These are phyloP conservation scores for Gobiocypris rarus DNA, from an alignment of 2,113 vertebrate genomes.

Conservation along the genomic window DNA sequence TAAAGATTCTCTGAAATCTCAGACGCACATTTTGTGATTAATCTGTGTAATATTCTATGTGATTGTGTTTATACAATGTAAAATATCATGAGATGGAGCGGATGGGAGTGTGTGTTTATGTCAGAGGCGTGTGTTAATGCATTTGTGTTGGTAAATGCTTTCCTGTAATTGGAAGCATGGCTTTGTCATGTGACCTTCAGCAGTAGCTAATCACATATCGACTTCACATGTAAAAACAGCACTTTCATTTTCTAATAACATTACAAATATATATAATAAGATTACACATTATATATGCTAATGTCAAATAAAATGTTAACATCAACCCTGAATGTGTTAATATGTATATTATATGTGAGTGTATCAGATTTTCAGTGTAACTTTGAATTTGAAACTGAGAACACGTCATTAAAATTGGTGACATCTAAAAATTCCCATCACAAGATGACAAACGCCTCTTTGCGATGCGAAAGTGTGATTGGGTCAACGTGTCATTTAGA, in stretches of 20 bases:
- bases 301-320: neutral
- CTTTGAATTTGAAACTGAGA: neutral
- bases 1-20: neutral
- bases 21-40: neutral
- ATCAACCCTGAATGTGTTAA: neutral
- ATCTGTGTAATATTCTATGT: neutral
- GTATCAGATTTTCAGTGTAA: neutral
- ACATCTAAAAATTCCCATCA: neutral
- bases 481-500: neutral
- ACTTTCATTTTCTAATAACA: neutral
- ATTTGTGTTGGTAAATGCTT: neutral
- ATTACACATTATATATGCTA: neutral
- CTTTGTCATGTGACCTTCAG: neutral
- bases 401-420: neutral
- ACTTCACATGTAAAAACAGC: too few species aligned
- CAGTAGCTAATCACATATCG: neutral
- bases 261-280: neutral
- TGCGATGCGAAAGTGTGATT: neutral
- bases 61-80: neutral
- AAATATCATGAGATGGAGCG: neutral
- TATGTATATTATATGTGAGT: neutral
- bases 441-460: neutral
- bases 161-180: neutral
- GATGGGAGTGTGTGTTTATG: neutral
- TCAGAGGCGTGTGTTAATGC: neutral